Evolutionary conservation across 2,888 invertebrate genomes (phyloP).

Genomic region (Phortica okadai): DNA sequence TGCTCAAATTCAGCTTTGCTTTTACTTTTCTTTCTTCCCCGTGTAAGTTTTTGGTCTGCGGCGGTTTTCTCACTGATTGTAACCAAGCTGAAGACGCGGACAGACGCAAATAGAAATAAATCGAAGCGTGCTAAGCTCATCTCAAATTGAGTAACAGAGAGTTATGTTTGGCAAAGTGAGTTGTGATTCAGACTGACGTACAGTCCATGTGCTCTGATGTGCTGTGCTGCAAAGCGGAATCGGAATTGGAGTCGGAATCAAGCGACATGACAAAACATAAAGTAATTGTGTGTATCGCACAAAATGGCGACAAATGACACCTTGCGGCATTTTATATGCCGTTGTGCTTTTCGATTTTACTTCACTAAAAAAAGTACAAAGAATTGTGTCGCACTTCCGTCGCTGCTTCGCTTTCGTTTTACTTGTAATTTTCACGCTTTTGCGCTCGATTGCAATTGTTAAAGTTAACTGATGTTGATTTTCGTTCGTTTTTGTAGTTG

Average conservation of each 20-base stretch:
- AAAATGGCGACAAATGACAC: not conserved
- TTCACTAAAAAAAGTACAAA: no score
- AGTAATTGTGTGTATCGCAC: not conserved
- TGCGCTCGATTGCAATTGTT: constrained; percentile 60
- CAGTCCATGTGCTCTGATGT: not conserved
- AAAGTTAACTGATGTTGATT: constrained; percentile 58
- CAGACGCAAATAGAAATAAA: constrained; percentile 4
- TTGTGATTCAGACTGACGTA: constrained; percentile 13
- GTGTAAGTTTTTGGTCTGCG: not conserved
- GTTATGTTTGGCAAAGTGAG: not conserved
- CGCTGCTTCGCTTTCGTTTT: not conserved
- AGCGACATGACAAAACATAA: not conserved
- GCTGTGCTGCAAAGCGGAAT: not conserved
- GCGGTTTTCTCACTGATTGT: constrained; percentile 14
- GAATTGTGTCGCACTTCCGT: not conserved
- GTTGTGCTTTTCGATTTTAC: no score
- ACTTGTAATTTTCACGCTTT: not conserved
- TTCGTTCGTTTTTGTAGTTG: not conserved
- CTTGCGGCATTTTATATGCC: not conserved
- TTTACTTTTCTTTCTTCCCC: not conserved
- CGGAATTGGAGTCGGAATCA: constrained; percentile 3
- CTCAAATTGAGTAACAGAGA: not conserved
- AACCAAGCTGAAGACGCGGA: not conserved
- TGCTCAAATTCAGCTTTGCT: constrained; percentile 41
- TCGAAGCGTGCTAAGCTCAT: not conserved